Evolutionary conservation across 2,888 invertebrate species (phyloP), one percentile per base, ranked within the genome.

Genomic region (Parthenolecanium corni): DNA sequence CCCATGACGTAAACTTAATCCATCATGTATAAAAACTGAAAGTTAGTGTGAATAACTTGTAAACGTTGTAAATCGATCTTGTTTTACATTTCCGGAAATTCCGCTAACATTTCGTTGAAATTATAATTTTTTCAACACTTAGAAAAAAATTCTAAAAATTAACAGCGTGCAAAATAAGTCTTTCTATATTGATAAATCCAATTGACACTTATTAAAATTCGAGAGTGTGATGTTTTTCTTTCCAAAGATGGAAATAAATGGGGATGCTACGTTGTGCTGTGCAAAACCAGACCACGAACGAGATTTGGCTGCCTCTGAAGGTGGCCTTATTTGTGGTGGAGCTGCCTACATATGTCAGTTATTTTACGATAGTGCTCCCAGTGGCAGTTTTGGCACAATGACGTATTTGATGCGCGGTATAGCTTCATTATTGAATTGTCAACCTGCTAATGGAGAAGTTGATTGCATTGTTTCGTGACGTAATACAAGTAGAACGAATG

Each of bases 321-420:
- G 84, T 2, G 81, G 82, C 66, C 74, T 86, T 36, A 76, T 88
- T 40, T 95, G 95, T 73, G 89, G 89, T 61, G 96, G 96, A 58
- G 92, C 95, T 25, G 93, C 92, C 1, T 90, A 89, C 69, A 89
- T 98, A 67, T 97, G 97, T 74, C 89, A 92, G 74, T 93, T 95
- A 74, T 87, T 98, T 74, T 97, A 95, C 74, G 97, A 98, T 76
- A 91, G 90, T 73, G 97, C 98, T 21, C 97, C 98, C 2, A 94
- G 94, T 73, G 98, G 98, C 66, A 86, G 89, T 71, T 95, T 82
- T 75, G 98, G 98, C 66, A 96, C 96, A 52, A 96, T 97, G 90
- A 93, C 95, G 0, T 97, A 97, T 72, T 81, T 98, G 70, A 87
- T 91, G 44, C 80, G 90, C 68, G 88, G 90, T 3, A 83, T 88